Evolutionary conservation across 2,113 vertebrate species (phyloP), one percentile per base, ranked within the genome.

Genomic region (Noturus placidus): DNA sequence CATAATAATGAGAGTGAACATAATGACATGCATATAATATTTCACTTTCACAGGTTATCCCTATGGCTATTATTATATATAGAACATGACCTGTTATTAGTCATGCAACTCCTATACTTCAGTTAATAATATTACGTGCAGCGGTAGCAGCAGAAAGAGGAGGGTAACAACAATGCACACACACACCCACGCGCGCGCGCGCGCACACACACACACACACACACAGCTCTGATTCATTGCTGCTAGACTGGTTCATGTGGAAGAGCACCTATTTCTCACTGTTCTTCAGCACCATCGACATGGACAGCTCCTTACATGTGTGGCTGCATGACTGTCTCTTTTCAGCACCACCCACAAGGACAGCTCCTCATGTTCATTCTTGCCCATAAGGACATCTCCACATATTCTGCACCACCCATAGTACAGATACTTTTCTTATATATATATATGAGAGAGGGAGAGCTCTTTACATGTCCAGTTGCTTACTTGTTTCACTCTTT

Each of bases 331-430:
- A 78, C 82, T 83, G 74, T 76, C 84, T 83, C 72, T 87, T 85
- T 89, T 85, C 85, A 89, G 88, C 33, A 80, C 85, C 79, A 82
- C 85, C 72, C 30, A 83, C 76, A 56, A 61, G 86, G 82, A 91
- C 85, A 85, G 84, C 81, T 91, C 82, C 81, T 87, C 81, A 85
- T 88, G 67, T 85, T 84, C 42, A 25, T 61, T 13, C 27, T 19
- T 22, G 15, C 4, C 56, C 35, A 82, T 61, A 82, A 59, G 57
- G 63, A 87, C 63, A 83, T 61, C 87, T 35, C 85, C 63, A 63
- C 63, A 85, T 59, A 78, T 85, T 88, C 87, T 74, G 85, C 42
- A 79, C 78, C 57, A 77, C 77, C 79, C 74, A 79, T 25, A 77
- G 86, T 76, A 88, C 84, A 85, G 80, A 56, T 91, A 67, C 80